Base-by-base conservation (phyloP, 2,797 vertebrate genomes). In the Setipinna tenuifilis region DNA sequence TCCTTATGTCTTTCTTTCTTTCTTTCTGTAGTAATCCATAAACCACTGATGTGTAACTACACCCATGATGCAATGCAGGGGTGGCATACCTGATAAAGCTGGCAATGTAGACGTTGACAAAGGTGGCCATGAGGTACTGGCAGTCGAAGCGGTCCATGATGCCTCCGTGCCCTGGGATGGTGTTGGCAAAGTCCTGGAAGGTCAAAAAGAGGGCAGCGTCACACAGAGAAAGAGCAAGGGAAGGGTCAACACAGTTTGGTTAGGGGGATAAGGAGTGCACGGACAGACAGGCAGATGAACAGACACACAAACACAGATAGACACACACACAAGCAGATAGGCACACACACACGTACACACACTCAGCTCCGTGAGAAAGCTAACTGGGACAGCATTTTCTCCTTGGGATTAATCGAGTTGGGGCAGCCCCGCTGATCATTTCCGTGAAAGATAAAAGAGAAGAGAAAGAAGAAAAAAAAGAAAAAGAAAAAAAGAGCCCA, bases 131-230 rank as follows among this genome's bases (percentile, higher is more conserved):
- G 90, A 99, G 95, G 92, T 99, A 99, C 92, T 99, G 98, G 88
- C 98, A 99, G 96, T 99, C 98, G 0, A 99, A 99, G 65, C 98
- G 95, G 88, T 99, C 98, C 98, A 99, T 99, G 87, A 99, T 99
- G 16, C 98, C 98, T 6, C 98, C 98, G 0, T 99, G 98, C 2
- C 98, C 98, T 0, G 98, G 98, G 89, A 99, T 99, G 16, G 98
- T 99, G 94, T 98, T 97, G 90, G 98, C 98, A 92, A 99, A 99
- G 90, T 99, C 98, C 98, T 99, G 92, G 35, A 84, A 71, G 19
- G 61, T 85, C 11, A 62, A 19, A 78, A 2, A 44, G 71, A 21
- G 71, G 17, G 19, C 17, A 59, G 58, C 16, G 58, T 21, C 58
- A 59, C 58, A 59, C 1, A n/a, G 28, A 9, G 14, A 19, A 25